A percentile compares a stretch with the other conserved stretches of the same genome.
Conservation (phyloP, 2,113 vertebrate genomes). For the Cephalopholis sonnerati region DNA sequence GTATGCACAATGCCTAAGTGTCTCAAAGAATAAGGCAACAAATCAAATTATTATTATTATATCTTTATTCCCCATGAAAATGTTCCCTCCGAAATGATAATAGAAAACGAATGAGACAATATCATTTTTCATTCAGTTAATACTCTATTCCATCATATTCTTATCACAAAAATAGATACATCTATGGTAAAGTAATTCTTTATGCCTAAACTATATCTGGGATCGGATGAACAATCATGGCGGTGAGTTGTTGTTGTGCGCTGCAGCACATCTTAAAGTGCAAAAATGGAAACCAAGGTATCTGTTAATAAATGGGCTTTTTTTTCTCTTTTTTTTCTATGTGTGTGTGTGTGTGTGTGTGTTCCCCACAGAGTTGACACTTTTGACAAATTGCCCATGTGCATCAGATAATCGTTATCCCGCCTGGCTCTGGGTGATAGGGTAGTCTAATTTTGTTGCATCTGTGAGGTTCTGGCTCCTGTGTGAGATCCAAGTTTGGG, state of each 20-base stretch:
- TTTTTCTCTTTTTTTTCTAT: slow-evolving; percentile 7
- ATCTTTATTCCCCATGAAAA: slow-evolving; percentile 60
- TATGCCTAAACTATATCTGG: slow-evolving; percentile 34
- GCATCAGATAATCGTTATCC: slow-evolving; percentile 57
- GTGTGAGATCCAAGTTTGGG: slow-evolving; percentile 45
- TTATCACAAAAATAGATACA: slow-evolving; percentile 73
- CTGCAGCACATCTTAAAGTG: slow-evolving; percentile 78
- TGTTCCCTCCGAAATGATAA: slow-evolving; percentile 11
- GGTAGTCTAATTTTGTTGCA: slow-evolving; percentile 28
- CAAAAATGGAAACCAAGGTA: slow-evolving; percentile 73
- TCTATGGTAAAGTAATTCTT: slow-evolving; percentile 55
- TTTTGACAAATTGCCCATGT: slow-evolving; percentile 59
- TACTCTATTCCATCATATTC: slow-evolving; percentile 42
- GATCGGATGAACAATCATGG: slow-evolving; percentile 72
- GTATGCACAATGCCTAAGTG: slow-evolving; percentile 49
- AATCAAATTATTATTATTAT: slow-evolving; percentile 60
- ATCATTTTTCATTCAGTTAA: slow-evolving; percentile 31
- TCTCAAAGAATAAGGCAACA: slow-evolving; percentile 75
- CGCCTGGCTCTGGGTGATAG: slow-evolving; percentile 34
- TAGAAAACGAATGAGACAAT: slow-evolving; percentile 41
- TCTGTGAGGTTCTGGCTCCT: slow-evolving; percentile 33
- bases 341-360: not conserved
- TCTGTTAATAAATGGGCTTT: slow-evolving; percentile 27
- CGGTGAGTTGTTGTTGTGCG: slow-evolving; percentile 72
- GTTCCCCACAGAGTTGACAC: slow-evolving; percentile 37